Evolutionary conservation across 2,797 vertebrate genomes (phyloP), one percentile per base, ranked within the genome.

Genomic region (Hybognathus amarus): DNA sequence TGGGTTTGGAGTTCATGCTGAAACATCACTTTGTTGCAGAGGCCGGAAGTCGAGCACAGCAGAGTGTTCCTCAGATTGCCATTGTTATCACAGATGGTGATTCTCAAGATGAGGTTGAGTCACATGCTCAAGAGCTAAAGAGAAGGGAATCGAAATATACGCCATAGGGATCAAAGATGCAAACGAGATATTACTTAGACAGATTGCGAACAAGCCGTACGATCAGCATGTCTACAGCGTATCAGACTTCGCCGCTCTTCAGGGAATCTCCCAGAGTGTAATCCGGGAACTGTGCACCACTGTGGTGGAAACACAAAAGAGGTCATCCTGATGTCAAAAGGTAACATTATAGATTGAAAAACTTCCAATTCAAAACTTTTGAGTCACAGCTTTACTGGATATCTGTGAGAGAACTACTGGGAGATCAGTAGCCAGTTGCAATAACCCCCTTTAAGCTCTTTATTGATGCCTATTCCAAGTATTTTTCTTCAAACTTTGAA

Each of bases 101-200:
- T 47, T 95, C 95, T 80, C 95, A 94, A 90, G 95, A 94, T 79
- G 93, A 96, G 75, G 95, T 97, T 33, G 87, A 92, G 50, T 90
- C 94, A 85, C 95, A 95, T 38, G 93, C 96, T 74, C 92, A 91
- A 82, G 92, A 91, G 89, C 94, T 95, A 87, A 93, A 88, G 85
- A 90, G 27, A 94, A 95, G 8, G 93, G 83, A 30, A 93, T 96
- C 93, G 91, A 95, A 80, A 89, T 97, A 88, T 97, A 97, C 90
- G 95, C 95, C 12, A 90, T 97, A 59, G 96, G 97, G 87, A 92
- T 97, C 89, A 94, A 96, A 93, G 94, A 96, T 45, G 93, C 96
- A 0, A 93, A 95, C 84, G 94, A 96, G 92, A 93, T 87, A 84
- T 91, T 96, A 54, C 90, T 97, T 76, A 95, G 91, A 91, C 95